Conservation (phyloP, 1,140 invertebrate genomes). For the Andricus grossulariae region DNA sequence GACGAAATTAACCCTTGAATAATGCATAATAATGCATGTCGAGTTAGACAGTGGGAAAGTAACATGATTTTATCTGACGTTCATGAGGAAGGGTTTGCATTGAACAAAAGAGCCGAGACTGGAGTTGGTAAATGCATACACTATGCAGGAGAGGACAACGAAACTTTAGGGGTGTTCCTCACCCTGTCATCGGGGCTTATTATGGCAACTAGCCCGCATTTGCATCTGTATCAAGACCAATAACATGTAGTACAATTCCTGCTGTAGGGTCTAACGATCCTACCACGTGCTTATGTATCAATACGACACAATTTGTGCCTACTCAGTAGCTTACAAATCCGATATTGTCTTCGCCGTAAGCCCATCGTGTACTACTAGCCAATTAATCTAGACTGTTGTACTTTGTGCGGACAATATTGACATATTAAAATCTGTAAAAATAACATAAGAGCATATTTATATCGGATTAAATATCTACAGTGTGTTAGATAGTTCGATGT, state of each 20-base stretch:
- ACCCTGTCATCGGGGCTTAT: constrained; percentile 57
- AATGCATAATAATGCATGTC: constrained; percentile 62
- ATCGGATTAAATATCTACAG: too few species aligned
- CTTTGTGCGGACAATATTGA: not conserved
- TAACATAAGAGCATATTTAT: not conserved
- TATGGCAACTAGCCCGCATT: constrained; percentile 53
- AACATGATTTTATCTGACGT: constrained; percentile 70
- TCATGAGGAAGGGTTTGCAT: constrained; percentile 62
- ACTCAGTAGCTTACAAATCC: constrained; percentile 28
- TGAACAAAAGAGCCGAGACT: constrained; percentile 54
- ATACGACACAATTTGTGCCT: constrained; percentile 38
- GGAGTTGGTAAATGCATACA: constrained; percentile 51
- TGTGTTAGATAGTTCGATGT: too few species aligned
- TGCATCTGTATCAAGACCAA: constrained; percentile 61
- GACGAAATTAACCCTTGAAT: constrained; percentile 71
- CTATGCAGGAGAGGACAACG: constrained; percentile 45
- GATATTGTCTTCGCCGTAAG: not conserved
- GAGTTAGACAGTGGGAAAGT: constrained; percentile 57
- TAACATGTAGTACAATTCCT: constrained; percentile 52
- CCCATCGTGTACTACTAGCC: not conserved
- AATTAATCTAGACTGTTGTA: not conserved
- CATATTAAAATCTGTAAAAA: not conserved
- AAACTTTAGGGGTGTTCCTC: constrained; percentile 55
- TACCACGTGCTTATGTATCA: constrained; percentile 40
- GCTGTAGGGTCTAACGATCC: constrained; percentile 43